Evolutionary conservation across 2,888 invertebrate genomes (phyloP).

Genomic region (Cybosia mesomella): DNA sequence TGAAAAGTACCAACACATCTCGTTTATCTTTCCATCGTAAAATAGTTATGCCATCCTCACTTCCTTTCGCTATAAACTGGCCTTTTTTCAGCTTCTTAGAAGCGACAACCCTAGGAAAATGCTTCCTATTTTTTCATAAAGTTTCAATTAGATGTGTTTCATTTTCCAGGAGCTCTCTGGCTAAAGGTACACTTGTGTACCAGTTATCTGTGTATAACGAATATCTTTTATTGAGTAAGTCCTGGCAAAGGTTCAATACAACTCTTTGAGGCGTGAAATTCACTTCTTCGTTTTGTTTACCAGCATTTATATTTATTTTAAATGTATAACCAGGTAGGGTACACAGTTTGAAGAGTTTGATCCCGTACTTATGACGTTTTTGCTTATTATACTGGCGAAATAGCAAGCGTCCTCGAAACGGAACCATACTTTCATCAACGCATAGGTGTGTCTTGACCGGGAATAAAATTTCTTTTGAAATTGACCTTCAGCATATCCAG

Average conservation of each 20-base stretch:
- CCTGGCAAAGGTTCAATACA: constrained; percentile 7
- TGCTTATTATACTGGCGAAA: constrained; percentile 26
- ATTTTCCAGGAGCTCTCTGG: constrained; percentile 8
- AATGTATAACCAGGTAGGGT: constrained; percentile 41
- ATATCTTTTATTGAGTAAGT: constrained; percentile 12
- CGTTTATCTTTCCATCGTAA: constrained; percentile 25
- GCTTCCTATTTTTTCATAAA: constrained; percentile 12
- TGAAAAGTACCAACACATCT: constrained; percentile 16
- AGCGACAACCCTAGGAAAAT: constrained; percentile 11
- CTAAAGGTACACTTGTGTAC: constrained; percentile 16
- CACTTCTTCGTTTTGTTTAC: constrained; percentile 13
- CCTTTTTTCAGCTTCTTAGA: constrained; percentile 13
- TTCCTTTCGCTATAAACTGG: constrained; percentile 19
- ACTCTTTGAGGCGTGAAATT: constrained; percentile 11
- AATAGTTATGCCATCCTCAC: constrained; percentile 18
- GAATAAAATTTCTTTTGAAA: constrained; percentile 16
- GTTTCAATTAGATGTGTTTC: constrained; percentile 16
- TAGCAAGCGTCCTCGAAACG: constrained; percentile 29
- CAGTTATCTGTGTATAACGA: constrained; percentile 17
- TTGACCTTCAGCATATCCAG: constrained; percentile 15
- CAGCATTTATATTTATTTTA: constrained; percentile 25
- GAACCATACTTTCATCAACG: constrained; percentile 26
- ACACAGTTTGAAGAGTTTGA: constrained; percentile 39
- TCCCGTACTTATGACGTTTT: not conserved
- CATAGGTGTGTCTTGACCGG: constrained; percentile 20